A percentile compares a stretch with the other conserved stretches of the same genome.
Conservation (phyloP, 2,113 vertebrate species). For the Rousettus leschenaultii region DNA sequence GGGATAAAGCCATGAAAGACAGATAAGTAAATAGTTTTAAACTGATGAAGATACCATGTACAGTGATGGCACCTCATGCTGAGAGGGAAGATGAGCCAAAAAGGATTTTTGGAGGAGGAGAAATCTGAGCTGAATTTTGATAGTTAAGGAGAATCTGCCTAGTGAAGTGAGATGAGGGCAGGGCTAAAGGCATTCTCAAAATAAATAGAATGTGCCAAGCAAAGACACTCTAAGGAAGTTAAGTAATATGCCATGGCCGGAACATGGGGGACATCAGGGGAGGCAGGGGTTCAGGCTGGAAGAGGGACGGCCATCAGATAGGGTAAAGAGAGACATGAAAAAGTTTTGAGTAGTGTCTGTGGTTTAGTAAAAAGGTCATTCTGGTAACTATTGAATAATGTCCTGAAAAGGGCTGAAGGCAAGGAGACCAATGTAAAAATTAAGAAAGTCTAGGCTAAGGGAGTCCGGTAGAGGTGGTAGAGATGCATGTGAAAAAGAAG, state of each 20-base stretch:
- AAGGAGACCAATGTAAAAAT: background rate
- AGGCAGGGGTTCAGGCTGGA: background rate
- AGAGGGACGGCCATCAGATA: background rate
- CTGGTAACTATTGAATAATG: background rate
- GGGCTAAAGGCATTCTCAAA: background rate
- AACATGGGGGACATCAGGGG: fast-evolving
- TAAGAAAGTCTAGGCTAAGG: background rate
- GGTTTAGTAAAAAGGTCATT: background rate
- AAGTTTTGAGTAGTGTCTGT: background rate
- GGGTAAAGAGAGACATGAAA: background rate
- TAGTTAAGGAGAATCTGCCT: background rate
- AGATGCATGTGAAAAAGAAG: background rate
- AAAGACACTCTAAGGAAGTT: background rate
- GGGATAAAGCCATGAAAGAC: background rate
- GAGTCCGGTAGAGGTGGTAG: background rate
- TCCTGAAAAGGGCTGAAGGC: background rate
- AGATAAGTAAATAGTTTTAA: background rate
- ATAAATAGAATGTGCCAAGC: background rate
- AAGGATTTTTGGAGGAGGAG: background rate
- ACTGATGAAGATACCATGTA: background rate
- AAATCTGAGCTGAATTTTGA: background rate
- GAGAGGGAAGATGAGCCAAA: background rate
- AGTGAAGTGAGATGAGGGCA: background rate
- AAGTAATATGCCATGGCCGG: background rate
- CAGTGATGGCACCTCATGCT: background rate